These are phyloP conservation scores for Drosophila kanekoi DNA, from an alignment of 2,888 invertebrate species.

Conservation along the genomic window DNA sequence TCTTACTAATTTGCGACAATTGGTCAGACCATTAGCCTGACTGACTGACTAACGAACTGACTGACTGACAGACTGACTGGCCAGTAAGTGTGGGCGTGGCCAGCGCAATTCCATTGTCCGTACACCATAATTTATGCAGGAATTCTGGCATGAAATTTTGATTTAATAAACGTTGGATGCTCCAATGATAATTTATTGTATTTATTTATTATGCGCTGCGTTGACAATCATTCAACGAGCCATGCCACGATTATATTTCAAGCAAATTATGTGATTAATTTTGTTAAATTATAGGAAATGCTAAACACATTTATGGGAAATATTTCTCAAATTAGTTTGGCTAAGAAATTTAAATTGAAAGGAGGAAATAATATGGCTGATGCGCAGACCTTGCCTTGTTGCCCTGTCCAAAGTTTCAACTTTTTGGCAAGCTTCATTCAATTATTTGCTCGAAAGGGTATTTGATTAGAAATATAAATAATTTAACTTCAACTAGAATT, in stretches of 20 bases:
- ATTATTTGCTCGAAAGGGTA: neutral
- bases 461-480: neutral
- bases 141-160: conserved; percentile 69
- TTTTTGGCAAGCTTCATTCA: no score
- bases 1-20: conserved; percentile 78
- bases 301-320: conserved; percentile 3
- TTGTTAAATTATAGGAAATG: conserved; percentile 31
- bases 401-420: no score
- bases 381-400: no score
- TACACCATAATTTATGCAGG: conserved; percentile 60
- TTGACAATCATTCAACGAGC: conserved; percentile 44
- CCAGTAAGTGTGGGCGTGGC: conserved; percentile 61
- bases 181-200: conserved; percentile 12
- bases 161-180: conserved; percentile 34
- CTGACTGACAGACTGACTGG: conserved; percentile 6
- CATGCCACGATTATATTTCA: conserved; percentile 7
- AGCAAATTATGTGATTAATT: conserved; percentile 30
- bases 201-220: neutral
- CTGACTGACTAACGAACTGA: conserved; percentile 25
- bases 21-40: conserved; percentile 68
- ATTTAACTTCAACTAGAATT: conserved; percentile 3
- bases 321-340: neutral
- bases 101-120: conserved; percentile 33
- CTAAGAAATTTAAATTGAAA: neutral
- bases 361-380: neutral